These are phyloP conservation scores for Mnemiopsis leidyi DNA, from an alignment of 37 sponge, comb jelly and placozoan genomes.

Conservation along the genomic window DNA sequence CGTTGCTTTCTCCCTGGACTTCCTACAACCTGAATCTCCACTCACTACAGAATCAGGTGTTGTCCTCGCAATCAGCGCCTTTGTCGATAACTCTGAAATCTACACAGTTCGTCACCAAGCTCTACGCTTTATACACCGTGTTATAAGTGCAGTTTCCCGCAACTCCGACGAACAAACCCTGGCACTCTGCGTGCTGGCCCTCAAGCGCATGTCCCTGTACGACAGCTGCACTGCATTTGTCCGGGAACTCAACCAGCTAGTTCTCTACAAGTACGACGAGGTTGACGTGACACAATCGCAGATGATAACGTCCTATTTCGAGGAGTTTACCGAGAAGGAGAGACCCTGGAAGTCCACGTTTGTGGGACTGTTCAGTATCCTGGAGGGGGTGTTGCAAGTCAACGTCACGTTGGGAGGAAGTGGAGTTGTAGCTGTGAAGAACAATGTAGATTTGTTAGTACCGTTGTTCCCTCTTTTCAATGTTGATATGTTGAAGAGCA, in stretches of 20 bases:
- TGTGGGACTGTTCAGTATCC: constrained; percentile 18
- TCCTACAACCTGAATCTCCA: constrained; percentile 7
- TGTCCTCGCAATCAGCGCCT: constrained; percentile 42
- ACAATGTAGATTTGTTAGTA: background rate
- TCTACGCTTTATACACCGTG: constrained; percentile 18
- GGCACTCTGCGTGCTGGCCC: constrained; percentile 20
- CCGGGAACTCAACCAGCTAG: background rate
- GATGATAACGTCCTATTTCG: constrained; percentile 50
- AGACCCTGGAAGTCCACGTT: background rate
- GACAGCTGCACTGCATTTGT: constrained; percentile 46
- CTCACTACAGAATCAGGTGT: constrained; percentile 54
- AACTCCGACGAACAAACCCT: constrained; percentile 23
- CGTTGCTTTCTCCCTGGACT: constrained; percentile 11
- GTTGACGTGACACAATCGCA: background rate
- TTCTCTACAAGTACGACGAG: background rate
- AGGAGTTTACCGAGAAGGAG: background rate
- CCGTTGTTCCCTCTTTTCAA: background rate
- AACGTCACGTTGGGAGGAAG: background rate
- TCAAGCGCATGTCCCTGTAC: constrained; percentile 59
- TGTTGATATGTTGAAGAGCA: background rate
- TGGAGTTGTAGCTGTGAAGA: background rate
- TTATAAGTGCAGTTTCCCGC: background rate
- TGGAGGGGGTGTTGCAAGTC: constrained; percentile 22
- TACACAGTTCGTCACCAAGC: constrained; percentile 61
- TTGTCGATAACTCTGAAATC: constrained; percentile 14